Conservation (phyloP, 2,797 vertebrate species). For the Helostoma temminkii region DNA sequence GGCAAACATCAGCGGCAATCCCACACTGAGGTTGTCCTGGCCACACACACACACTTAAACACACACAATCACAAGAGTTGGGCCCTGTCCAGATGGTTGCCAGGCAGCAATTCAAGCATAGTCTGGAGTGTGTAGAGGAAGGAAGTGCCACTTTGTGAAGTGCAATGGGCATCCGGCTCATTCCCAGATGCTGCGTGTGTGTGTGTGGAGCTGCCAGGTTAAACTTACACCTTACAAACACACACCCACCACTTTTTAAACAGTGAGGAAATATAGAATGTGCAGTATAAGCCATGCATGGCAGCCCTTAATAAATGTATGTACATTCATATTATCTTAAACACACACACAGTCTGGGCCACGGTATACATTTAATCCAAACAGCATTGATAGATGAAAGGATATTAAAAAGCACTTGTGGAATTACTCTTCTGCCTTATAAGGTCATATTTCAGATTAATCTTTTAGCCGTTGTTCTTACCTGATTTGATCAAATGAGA, state of each 20-base stretch:
- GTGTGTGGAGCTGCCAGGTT: constrained; percentile 57
- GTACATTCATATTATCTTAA: constrained; percentile 34
- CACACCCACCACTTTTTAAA: constrained; percentile 45
- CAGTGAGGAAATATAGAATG: constrained; percentile 41
- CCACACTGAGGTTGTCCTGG: constrained; percentile 56
- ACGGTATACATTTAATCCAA: constrained; percentile 41
- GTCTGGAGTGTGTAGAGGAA: constrained; percentile 83
- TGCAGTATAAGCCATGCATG: constrained; percentile 20
- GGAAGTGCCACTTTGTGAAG: constrained; percentile 82
- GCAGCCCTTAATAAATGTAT: constrained; percentile 26
- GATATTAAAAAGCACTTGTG: constrained; percentile 60
- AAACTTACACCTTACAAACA: constrained; percentile 69
- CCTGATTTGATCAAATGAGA: constrained; percentile 59
- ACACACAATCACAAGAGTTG: constrained; percentile 72
- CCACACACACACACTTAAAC: constrained; percentile 52
- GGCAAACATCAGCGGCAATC: constrained; percentile 58
- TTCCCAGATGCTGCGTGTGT: constrained; percentile 64
- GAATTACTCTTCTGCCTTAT: constrained; percentile 46
- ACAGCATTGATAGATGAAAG: constrained; percentile 43
- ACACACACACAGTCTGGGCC: not conserved
- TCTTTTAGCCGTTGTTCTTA: constrained; percentile 60
- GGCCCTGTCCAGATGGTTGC: constrained; percentile 80
- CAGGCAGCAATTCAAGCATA: constrained; percentile 78
- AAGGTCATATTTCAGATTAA: constrained; percentile 58
- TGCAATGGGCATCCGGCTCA: constrained; percentile 73